Percentiles rank a stretch among this genome's conserved stretches.
These are phyloP conservation scores for Drosophila gunungcola DNA, from an alignment of 1,140 invertebrate species.

Conservation along the genomic window DNA sequence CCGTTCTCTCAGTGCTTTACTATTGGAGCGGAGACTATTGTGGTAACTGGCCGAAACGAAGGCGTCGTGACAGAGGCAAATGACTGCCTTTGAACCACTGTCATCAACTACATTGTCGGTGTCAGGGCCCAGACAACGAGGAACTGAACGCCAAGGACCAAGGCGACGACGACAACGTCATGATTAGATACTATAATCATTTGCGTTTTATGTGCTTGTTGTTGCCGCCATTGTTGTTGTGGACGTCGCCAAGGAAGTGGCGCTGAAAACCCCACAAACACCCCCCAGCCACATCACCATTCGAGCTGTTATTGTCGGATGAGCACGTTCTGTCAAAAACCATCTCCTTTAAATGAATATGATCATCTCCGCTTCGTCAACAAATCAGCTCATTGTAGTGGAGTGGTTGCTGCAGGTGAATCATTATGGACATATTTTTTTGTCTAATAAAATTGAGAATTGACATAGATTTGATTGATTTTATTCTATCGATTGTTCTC, in stretches of 20 bases:
- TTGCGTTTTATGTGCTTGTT: constrained; percentile 81
- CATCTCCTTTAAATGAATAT: constrained; percentile 44
- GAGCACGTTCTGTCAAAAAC: constrained; percentile 50
- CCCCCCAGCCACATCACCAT: constrained; percentile 9
- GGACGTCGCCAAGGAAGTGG: constrained; percentile 56
- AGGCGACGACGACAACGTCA: constrained; percentile 60
- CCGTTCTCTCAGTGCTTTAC: constrained; percentile 22
- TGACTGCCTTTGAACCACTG: constrained; percentile 79
- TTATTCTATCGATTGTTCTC: too few species aligned
- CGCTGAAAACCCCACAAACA: constrained; percentile 25
- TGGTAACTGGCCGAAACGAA: constrained; percentile 25
- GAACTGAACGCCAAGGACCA: constrained; percentile 3
- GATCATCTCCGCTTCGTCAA: constrained; percentile 19
- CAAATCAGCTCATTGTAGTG: constrained; percentile 23
- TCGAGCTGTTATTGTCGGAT: constrained; percentile 30
- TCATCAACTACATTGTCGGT: constrained; percentile 78
- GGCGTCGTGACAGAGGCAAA: constrained; percentile 61
- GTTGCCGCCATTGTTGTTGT: constrained; percentile 60
- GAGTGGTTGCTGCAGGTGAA: not conserved
- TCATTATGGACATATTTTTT: not conserved
- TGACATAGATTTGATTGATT: too few species aligned
- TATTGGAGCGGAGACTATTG: constrained; percentile 26
- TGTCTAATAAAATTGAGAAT: too few species aligned
- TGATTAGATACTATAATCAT: constrained; percentile 84
- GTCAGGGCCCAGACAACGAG: constrained; percentile 46